Evolutionary conservation across 35 echinoderm and acorn worm genomes (phyloP).

Genomic region (Diadema setosum): DNA sequence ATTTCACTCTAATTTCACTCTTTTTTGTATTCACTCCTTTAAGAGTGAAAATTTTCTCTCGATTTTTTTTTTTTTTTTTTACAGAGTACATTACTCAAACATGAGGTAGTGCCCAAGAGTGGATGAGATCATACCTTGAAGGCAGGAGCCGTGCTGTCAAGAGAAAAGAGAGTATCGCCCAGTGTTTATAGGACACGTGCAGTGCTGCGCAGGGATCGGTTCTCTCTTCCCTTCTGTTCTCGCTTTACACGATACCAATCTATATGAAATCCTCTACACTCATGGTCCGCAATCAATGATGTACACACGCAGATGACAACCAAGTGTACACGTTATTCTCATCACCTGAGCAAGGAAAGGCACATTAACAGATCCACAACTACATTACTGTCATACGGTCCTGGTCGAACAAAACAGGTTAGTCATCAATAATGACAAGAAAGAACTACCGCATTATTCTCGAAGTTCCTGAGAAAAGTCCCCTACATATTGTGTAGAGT

Average conservation of each 20-base stretch:
- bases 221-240: slow-evolving; percentile 32
- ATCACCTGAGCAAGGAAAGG: background rate
- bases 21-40: too few relatives aligned
- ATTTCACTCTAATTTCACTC: slow-evolving; percentile 35
- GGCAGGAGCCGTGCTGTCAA: too few relatives aligned
- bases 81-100: too few relatives aligned
- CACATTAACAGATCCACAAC: background rate
- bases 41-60: too few relatives aligned
- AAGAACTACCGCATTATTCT: background rate
- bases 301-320: slow-evolving; percentile 70
- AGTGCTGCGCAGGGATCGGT: slow-evolving; percentile 83
- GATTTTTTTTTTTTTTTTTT: too few relatives aligned
- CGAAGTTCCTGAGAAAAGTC: background rate
- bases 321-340: slow-evolving; percentile 32
- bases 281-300: slow-evolving; percentile 45
- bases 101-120: slow-evolving; percentile 20
- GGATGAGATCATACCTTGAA: slow-evolving; percentile 49
- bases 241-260: slow-evolving; percentile 50
- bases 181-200: background rate
- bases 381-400: background rate
- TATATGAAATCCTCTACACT: slow-evolving; percentile 51
- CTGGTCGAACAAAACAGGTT: background rate
- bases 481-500: too few relatives aligned
- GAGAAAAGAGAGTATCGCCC: too few relatives aligned
- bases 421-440: background rate